These are phyloP conservation scores for Lepilemur ruficaudatus DNA, from an alignment of 2,797 vertebrate species.

Conservation along the genomic window DNA sequence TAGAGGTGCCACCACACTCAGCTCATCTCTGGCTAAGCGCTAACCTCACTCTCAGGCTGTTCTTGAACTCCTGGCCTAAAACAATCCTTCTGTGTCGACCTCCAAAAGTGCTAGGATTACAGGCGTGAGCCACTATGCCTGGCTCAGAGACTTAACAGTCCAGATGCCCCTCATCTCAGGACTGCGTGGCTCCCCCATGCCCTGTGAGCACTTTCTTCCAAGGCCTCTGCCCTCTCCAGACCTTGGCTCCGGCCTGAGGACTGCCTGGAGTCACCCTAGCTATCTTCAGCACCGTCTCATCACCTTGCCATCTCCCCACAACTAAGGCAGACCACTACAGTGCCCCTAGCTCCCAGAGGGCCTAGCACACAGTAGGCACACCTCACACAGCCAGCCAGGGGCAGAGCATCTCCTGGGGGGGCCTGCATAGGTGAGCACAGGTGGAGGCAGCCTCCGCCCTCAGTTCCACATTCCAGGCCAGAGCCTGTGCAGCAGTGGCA, in stretches of 20 bases:
- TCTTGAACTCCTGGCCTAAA: background rate
- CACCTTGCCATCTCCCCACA: fast-evolving
- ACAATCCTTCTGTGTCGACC: background rate
- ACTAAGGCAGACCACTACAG: background rate
- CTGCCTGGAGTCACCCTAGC: background rate
- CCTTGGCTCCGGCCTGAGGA: background rate
- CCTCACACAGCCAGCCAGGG: fast-evolving
- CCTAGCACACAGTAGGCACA: fast-evolving
- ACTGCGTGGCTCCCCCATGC: background rate
- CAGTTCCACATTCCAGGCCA: background rate
- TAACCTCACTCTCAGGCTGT: background rate
- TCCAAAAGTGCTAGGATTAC: background rate
- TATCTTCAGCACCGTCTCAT: background rate
- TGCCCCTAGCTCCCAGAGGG: background rate
- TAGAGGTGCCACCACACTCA: background rate
- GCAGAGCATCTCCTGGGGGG: fast-evolving
- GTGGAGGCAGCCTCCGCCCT: background rate
- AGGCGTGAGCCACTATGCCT: background rate
- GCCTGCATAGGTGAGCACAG: background rate
- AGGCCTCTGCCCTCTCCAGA: background rate
- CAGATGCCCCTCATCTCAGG: background rate
- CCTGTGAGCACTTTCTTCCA: background rate
- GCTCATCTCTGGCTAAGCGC: background rate
- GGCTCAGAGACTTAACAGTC: background rate
- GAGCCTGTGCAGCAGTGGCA: background rate